Base-by-base conservation (phyloP, 2,113 vertebrate species). In the Dromaius novaehollandiae region DNA sequence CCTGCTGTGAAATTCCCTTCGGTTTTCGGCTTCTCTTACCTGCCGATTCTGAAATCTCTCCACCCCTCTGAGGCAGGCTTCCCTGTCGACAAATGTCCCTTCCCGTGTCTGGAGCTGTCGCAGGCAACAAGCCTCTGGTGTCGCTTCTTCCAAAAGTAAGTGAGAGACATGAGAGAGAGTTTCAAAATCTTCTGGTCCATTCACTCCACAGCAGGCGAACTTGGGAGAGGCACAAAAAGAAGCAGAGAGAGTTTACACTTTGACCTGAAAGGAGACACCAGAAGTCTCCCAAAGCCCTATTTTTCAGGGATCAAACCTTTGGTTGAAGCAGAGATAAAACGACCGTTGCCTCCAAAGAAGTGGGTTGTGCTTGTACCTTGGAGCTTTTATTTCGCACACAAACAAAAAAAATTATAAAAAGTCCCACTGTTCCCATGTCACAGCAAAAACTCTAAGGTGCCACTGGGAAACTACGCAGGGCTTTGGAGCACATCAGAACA, bases 161-260 rank as follows among this genome's bases (percentile, higher is more conserved):
- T 97, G 91, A 19, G 97, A 97, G 82, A 98, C 98, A 10, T 89
- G 92, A 4, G 98, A 97, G 24, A 98, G 98, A 11, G 97, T 95
- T 91, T 98, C 97, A 46, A 99, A 99, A 96, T 99, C 99, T 71
- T 99, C 99, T 1, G 99, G 99, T 22, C 99, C 98, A 0, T 98
- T 99, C 56, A 99, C 98, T 21, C 99, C 99, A 9, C 99, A 99
- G 97, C 99, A 99, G 38, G 99, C 98, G 46, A 99, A 99, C 99
- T 99, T 95, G 28, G 53, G 24, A 79, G 28, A 84, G n/a, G 88
- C 30, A 86, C 7, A 74, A 93, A 46, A 40, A 95, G 90, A 74
- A 25, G 18, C 46, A 90, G 32, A 55, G 24, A 79, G 42, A 80
- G 58, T 1, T 93, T 79, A 93, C 34, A 36, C 16, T 56, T 63